A percentile compares a stretch with the other conserved stretches of the same genome.
These are phyloP conservation scores for Rostratula benghalensis DNA, from an alignment of 2,113 vertebrate genomes.

Conservation along the genomic window DNA sequence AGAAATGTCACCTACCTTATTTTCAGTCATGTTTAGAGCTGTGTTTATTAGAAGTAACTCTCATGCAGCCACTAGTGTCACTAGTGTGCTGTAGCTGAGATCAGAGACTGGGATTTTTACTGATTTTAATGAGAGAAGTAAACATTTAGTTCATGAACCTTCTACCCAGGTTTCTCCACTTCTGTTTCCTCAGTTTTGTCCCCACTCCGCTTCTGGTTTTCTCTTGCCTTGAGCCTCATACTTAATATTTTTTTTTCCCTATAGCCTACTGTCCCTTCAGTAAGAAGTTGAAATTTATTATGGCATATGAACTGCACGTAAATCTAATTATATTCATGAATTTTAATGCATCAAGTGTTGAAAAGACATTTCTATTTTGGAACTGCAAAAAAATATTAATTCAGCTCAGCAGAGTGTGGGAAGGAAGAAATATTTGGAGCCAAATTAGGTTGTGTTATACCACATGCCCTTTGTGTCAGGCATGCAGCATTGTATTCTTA, in stretches of 20 bases:
- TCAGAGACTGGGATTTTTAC: not conserved
- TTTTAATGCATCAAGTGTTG: not conserved
- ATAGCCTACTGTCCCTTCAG: not conserved
- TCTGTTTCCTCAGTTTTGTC: not conserved
- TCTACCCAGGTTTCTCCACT: not conserved
- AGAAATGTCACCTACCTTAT: not conserved
- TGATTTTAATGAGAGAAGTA: not conserved
- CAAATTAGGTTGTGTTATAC: not conserved
- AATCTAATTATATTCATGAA: not conserved
- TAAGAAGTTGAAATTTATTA: not conserved
- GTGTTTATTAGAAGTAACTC: not conserved
- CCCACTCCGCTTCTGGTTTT: not conserved
- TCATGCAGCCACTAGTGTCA: not conserved
- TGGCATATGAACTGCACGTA: not conserved
- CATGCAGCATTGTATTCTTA: not conserved
- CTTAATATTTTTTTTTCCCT: not conserved
- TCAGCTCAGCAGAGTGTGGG: not conserved
- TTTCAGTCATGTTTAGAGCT: not conserved
- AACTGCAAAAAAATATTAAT: not conserved
- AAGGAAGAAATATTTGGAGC: not conserved
- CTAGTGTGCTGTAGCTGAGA: not conserved
- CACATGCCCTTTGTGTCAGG: not conserved
- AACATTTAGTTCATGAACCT: not conserved
- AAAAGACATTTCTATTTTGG: not conserved
- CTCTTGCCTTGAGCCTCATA: not conserved